Evolutionary conservation across 1,140 invertebrate genomes (phyloP), one percentile per base, ranked within the genome.

Genomic region (Sycobia sp.): DNA sequence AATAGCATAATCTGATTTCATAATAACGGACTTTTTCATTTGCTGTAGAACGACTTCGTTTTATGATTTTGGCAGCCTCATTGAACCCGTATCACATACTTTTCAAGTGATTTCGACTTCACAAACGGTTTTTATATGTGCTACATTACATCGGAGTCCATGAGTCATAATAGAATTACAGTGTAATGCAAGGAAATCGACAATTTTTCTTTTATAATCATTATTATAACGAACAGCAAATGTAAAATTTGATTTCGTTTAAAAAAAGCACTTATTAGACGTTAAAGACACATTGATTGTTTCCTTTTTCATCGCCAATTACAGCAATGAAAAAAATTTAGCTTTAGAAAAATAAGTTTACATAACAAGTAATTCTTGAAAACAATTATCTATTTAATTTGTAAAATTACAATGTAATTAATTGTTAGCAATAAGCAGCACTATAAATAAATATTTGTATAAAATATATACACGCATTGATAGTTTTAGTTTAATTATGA

Each of bases 51-150:
- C 49, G 58, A 61, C 14, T 36, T 34, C 20, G 14, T 10, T 20
- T 8, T 51, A 51, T 29, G 60, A 70, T 60, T 69, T 70, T 71
- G 67, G 65, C 69, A 71, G 73, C 68, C 71, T 70, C 73, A 43
- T 65, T 70, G 55, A 63, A 73, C 73, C 71, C 68, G 69, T 77
- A 74, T 76, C 70, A 76, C 72, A 75, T 76, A 73, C 74, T 71
- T 72, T 68, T 71, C 72, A 68, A 76, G 66, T 69, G 70, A 66
- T 70, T 73, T 73, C 64, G 69, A 73, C 65, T 71, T 73, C 68
- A 75, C 71, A 73, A n/a, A n/a, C n/a, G n/a, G n/a, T n/a, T n/a
- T n/a, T n/a, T n/a, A n/a, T n/a, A n/a, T n/a, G 53, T 77, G 68
- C 63, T 72, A 73, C 55, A 60, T 62, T 63, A 22, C 41, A 57